Evolutionary conservation across 2,113 vertebrate species (phyloP), one percentile per base, ranked within the genome.

Genomic region (Platycercus adscitus): DNA sequence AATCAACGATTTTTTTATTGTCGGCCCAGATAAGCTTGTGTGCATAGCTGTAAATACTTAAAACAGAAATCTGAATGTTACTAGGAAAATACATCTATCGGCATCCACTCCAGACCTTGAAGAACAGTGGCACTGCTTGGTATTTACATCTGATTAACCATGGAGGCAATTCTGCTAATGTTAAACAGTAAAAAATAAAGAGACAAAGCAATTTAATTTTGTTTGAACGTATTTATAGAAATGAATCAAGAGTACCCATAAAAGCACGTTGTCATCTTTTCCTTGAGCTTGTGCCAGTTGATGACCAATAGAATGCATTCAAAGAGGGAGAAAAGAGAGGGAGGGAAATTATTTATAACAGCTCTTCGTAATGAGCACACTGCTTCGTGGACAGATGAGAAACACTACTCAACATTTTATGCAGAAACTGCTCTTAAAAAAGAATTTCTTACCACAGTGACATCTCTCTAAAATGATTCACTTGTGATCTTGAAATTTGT

Each of bases 1-100:
- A 98, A 98, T 97, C 90, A 97, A 95, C 96, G 69, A 96, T 96
- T 97, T 98, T 96, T 97, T 98, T 94, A 98, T 93, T 98, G 91
- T 97, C 7, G 4, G 71, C 84, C 85, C 89, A 60, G 97, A 98
- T 98, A 98, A 97, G 94, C 79, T 94, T 98, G 97, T 98, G 98
- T 98, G 96, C 96, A 96, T 95, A 98, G 94, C 88, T 97, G 96
- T 66, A 79, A 92, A 94, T 97, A 98, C 95, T 96, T 97, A 96
- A 96, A 97, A 96, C 73, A 94, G 58, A 91, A 80, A 93, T 97
- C 60, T 95, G 78, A 97, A 97, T 78, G 46, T 87, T 96, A 93
- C 88, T 95, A 97, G 60, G 90, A 97, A 97, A 97, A 96, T 81
- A 87, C 15, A 86, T 63, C 50, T 28, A 95, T 44, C 65, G 47